Conservation (phyloP, 1,140 invertebrate species). For the Leptonema lineaticorne region DNA sequence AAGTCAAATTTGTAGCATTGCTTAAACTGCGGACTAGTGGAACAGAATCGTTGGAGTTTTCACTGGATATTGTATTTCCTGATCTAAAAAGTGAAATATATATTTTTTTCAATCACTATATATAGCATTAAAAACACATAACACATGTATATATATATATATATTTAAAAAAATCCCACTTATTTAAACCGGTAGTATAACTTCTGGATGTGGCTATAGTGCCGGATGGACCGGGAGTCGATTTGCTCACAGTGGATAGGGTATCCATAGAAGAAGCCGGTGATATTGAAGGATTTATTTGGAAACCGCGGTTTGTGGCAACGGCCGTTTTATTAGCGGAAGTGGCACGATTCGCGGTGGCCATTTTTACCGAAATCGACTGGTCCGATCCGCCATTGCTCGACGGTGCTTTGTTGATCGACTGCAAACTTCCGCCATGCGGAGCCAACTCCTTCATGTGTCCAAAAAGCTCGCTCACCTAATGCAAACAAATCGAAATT, state of each 20-base stretch:
- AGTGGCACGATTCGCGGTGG: slow-evolving; percentile 33
- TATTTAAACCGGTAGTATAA: slow-evolving; percentile 34
- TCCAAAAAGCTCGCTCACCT: slow-evolving; percentile 68
- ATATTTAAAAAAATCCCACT: too few species aligned
- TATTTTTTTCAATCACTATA: background rate
- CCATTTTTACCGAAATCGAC: background rate
- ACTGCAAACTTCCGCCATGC: slow-evolving; percentile 38
- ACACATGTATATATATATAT: too few species aligned
- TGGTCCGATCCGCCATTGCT: slow-evolving; percentile 28
- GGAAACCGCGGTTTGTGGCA: slow-evolving; percentile 49
- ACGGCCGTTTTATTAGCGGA: slow-evolving; percentile 44
- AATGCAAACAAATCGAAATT: slow-evolving; percentile 39
- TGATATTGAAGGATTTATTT: slow-evolving; percentile 44
- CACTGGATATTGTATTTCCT: background rate
- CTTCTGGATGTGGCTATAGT: slow-evolving; percentile 25
- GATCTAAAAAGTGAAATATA: background rate
- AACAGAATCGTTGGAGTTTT: slow-evolving; percentile 38
- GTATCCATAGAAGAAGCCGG: slow-evolving; percentile 47
- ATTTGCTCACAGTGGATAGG: slow-evolving; percentile 38
- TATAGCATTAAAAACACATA: background rate
- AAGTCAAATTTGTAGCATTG: slow-evolving; percentile 65
- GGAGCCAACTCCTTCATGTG: slow-evolving; percentile 71
- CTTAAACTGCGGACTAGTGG: slow-evolving; percentile 57
- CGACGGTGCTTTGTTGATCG: slow-evolving; percentile 40
- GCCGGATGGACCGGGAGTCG: too few species aligned